phyloP scores from a whole-genome alignment of 1,140 invertebrate species.

The Ostrea denselamellosa region DNA sequence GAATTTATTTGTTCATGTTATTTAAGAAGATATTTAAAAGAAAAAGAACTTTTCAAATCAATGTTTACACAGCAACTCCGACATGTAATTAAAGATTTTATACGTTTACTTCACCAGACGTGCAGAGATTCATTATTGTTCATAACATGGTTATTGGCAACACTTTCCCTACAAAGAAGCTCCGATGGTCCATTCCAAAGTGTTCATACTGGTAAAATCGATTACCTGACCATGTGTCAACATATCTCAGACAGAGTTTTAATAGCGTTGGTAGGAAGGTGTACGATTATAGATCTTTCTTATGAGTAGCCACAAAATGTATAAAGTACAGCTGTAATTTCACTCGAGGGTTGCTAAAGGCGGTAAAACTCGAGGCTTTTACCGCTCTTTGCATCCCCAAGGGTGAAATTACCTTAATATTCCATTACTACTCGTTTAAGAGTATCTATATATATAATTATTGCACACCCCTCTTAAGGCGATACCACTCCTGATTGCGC shows the following conservation, averaged over 20 bases:
- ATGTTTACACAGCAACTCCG: conserved; percentile 31
- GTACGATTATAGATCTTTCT: too few species aligned
- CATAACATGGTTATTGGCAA: background rate
- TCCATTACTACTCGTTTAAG: too few species aligned
- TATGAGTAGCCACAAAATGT: too few species aligned
- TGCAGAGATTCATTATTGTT: background rate
- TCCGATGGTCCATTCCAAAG: background rate
- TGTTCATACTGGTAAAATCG: background rate
- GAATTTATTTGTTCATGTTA: conserved; percentile 23
- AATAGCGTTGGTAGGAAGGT: background rate
- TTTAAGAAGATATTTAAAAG: conserved; percentile 18
- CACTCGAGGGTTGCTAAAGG: too few species aligned
- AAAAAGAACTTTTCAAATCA: conserved; percentile 1
- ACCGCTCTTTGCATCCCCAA: too few species aligned
- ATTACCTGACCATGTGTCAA: background rate
- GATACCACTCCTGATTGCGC: too few species aligned
- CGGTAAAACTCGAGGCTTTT: too few species aligned
- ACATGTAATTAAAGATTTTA: conserved; percentile 11
- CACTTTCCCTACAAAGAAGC: background rate
- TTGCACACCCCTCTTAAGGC: too few species aligned
- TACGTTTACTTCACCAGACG: background rate
- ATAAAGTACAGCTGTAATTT: too few species aligned
- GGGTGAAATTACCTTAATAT: too few species aligned
- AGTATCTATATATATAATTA: too few species aligned
- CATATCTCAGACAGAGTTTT: background rate